phyloP scores from a whole-genome alignment of 1,140 invertebrate genomes.

The Hydropsyche tenuis region DNA sequence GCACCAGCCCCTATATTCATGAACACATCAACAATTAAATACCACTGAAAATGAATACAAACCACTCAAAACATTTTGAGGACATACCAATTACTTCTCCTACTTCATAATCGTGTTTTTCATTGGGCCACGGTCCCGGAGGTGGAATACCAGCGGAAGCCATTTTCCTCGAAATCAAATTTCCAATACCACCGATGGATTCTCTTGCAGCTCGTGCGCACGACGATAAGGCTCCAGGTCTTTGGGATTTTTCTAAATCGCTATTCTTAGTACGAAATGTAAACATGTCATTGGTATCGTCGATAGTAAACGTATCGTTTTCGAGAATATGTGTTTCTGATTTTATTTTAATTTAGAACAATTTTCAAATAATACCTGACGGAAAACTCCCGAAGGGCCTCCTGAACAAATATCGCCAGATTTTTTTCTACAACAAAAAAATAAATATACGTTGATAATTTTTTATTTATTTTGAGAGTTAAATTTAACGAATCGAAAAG shows the following conservation, averaged over 20 bases:
- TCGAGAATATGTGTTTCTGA: no score
- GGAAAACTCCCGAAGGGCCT: slow-evolving; percentile 22
- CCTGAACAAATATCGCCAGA: slow-evolving; percentile 10
- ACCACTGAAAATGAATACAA: no score
- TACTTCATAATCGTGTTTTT: slow-evolving; percentile 92
- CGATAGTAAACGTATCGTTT: no score
- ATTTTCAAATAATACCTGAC: slow-evolving; percentile 20
- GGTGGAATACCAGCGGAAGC: slow-evolving; percentile 67
- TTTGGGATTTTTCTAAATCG: slow-evolving; percentile 49
- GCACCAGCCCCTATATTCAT: slow-evolving; percentile 81
- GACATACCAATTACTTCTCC: slow-evolving; percentile 90
- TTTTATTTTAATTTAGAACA: no score
- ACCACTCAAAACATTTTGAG: no score
- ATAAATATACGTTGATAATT: slow-evolving; percentile 11
- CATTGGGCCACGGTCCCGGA: slow-evolving; percentile 83
- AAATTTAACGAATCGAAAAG: no score
- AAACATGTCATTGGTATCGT: no score
- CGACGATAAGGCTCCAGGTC: slow-evolving; percentile 52
- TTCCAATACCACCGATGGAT: slow-evolving; percentile 63
- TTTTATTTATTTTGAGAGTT: slow-evolving; percentile 1
- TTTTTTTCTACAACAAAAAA: slow-evolving; percentile 23
- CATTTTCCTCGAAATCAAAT: slow-evolving; percentile 74
- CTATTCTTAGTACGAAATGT: slow-evolving; percentile 30
- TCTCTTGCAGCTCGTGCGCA: slow-evolving; percentile 60
- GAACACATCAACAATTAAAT: no score